A percentile compares a stretch with the other conserved stretches of the same genome.
Conservation (phyloP, 2,797 vertebrate species). For the Microhierax caerulescens region DNA sequence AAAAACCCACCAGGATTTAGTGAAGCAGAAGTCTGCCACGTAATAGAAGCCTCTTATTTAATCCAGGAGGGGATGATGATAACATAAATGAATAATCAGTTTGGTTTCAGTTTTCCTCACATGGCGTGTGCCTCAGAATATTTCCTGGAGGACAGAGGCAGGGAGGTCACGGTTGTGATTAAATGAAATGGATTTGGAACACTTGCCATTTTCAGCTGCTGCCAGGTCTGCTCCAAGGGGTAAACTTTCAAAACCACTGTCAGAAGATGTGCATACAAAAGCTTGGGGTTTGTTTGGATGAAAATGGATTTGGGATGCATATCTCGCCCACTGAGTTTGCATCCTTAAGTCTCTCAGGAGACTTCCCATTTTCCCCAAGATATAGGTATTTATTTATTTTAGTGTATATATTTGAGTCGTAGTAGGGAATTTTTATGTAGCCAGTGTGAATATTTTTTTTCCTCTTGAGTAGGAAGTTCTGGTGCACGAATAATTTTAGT, state of each 20-base stretch:
- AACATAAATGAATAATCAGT: conserved; percentile 40
- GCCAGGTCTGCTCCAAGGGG: background rate
- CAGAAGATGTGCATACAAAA: background rate
- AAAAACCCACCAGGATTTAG: background rate
- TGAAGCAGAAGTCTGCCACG: background rate
- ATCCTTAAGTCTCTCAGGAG: background rate
- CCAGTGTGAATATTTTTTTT: background rate
- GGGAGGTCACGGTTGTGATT: background rate
- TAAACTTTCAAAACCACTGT: background rate
- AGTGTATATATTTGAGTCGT: background rate
- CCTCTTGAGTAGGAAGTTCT: background rate
- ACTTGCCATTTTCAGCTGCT: background rate
- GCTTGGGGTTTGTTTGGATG: background rate
- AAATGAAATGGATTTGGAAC: conserved; percentile 21
- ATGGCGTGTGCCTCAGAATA: background rate
- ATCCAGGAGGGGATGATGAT: background rate
- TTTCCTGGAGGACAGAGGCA: background rate
- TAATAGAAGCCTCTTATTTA: background rate
- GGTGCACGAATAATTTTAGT: background rate
- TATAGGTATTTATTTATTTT: background rate
- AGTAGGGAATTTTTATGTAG: background rate
- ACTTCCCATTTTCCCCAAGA: background rate
- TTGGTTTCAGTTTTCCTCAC: background rate
- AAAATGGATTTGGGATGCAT: background rate
- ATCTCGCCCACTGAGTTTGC: background rate